Evolutionary conservation across 2,113 vertebrate species (phyloP).

Genomic region (Talpa occidentalis): DNA sequence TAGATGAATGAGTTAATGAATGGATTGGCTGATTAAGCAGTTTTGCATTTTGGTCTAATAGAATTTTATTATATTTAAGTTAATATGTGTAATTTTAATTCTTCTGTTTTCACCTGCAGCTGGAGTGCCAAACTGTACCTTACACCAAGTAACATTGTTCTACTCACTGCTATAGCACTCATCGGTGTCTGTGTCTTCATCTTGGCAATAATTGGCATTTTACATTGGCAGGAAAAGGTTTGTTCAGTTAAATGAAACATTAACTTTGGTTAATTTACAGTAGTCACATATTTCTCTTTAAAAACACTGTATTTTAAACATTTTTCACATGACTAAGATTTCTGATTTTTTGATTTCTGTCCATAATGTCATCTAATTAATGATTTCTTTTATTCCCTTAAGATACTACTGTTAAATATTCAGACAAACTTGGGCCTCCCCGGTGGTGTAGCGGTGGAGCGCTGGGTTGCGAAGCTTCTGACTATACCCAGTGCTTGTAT

Average conservation of each 20-base stretch:
- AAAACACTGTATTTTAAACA: neutral
- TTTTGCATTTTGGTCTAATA: neutral
- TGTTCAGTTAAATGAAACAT: slow-evolving; percentile 72
- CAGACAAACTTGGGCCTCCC: too few relatives aligned
- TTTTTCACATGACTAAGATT: neutral
- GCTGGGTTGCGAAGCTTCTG: too few relatives aligned
- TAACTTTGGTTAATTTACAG: slow-evolving; percentile 33
- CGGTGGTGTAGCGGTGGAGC: too few relatives aligned
- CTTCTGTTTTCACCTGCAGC: slow-evolving; percentile 82
- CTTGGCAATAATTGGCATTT: slow-evolving; percentile 96
- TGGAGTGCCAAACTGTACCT: slow-evolving; percentile 99
- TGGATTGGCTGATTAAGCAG: neutral
- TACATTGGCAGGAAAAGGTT: slow-evolving; percentile 99
- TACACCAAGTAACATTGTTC: slow-evolving; percentile 97
- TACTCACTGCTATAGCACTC: slow-evolving; percentile 96
- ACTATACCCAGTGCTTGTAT: too few relatives aligned
- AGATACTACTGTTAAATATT: neutral
- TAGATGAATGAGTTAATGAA: neutral
- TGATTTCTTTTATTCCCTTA: neutral
- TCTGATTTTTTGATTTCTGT: neutral
- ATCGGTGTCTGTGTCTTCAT: slow-evolving; percentile 98
- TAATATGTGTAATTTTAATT: neutral
- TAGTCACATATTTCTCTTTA: neutral
- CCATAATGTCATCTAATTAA: neutral
- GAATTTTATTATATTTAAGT: slow-evolving; percentile 36